Percentiles rank a stretch among this genome's conserved stretches.
Evolutionary conservation across 2,888 invertebrate genomes (phyloP).

Genomic region (Tuberolachnus salignus): DNA sequence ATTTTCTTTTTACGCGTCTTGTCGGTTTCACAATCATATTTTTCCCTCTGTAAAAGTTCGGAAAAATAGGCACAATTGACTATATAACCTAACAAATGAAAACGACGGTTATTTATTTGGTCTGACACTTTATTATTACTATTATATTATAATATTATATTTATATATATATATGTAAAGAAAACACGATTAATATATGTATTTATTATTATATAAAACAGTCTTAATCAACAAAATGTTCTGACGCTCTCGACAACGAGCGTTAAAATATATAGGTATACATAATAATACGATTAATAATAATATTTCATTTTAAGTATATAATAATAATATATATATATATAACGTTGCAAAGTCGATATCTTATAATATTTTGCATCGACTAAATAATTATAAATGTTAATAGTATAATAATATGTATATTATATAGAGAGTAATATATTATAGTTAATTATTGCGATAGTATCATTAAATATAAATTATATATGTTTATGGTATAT

Average conservation of each 20-base stretch:
- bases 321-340: constrained; percentile 23
- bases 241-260: constrained; percentile 45
- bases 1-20: too few species aligned
- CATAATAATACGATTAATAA: constrained; percentile 41
- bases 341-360: constrained; percentile 43
- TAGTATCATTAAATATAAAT: too few species aligned
- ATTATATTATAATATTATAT: background rate
- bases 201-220: constrained; percentile 52
- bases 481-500: background rate
- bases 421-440: background rate
- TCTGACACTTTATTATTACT: constrained; percentile 52
- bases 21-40: too few species aligned
- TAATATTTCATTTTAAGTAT: constrained; percentile 23
- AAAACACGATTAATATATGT: constrained; percentile 55
- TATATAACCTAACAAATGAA: background rate
- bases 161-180: constrained; percentile 33
- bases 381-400: background rate
- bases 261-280: constrained; percentile 32
- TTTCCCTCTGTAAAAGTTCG: too few species aligned
- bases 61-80: too few species aligned
- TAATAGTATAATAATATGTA: background rate
- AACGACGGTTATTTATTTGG: constrained; percentile 21
- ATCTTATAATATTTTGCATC: constrained; percentile 17
- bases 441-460: background rate
- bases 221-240: constrained; percentile 56